Evolutionary conservation across 2,113 vertebrate species (phyloP), one percentile per base, ranked within the genome.

Genomic region (Myiozetetes cayanensis): DNA sequence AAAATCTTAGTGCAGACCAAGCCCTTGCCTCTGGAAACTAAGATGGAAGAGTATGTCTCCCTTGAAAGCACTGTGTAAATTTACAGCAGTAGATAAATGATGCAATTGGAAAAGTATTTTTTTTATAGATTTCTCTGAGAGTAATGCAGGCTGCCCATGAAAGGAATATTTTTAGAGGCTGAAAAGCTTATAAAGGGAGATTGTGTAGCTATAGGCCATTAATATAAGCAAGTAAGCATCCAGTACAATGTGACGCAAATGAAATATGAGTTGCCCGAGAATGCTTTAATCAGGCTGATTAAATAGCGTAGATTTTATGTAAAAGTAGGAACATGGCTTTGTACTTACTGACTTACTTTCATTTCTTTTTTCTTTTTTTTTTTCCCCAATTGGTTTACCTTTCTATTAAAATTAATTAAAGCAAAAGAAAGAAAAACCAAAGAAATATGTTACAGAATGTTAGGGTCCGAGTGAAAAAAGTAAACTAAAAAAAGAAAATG

Each of bases 51-150:
- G 77, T 78, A 74, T 46, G 41, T 77, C 33, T 87, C 84, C 23
- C 70, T 61, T 81, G 91, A 94, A 92, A 96, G 37, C 39, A 44
- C 46, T 47, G 72, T 43, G 59, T 59, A 95, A 94, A 95, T 92
- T 89, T 94, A 91, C 61, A 78, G 28, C 46, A 65, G 61, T n/a
- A 85, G 76, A 96, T 94, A 94, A 92, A 94, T 78, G 86, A 82
- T 85, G 63, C 87, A 87, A 96, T 85, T 68, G 44, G 66, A 90
- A 92, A 96, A 90, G 72, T 79, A 28, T 30, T 73, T 89, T 95
- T 88, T 92, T 79, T 53, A 82, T 79, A 82, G 50, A 83, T 90
- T 94, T 28, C 30, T 84, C 52, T 72, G 52, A 77, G 62, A 94
- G 27, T 67, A 90, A 90, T 87, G 50, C 27, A 59, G 43, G 27